These are phyloP conservation scores for Ephestia elutella DNA, from an alignment of 1,140 invertebrate genomes.

Conservation along the genomic window DNA sequence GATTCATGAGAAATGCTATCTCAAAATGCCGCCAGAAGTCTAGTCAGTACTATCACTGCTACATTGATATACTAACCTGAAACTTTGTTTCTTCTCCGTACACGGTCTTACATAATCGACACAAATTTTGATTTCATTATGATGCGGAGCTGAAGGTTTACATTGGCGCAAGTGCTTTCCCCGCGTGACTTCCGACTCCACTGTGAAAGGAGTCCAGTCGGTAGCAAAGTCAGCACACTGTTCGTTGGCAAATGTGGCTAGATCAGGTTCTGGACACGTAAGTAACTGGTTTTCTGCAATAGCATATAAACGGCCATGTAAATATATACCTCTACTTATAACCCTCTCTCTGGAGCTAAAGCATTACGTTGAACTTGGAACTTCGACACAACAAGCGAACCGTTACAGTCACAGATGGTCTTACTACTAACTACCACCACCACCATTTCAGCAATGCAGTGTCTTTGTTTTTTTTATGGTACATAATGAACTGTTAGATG, in stretches of 20 bases:
- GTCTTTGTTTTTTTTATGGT: too few species aligned
- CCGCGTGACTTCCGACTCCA: not conserved
- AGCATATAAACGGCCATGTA: not conserved
- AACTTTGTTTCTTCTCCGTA: not conserved
- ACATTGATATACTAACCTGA: not conserved
- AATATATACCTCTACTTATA: too few species aligned
- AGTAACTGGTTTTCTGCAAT: not conserved
- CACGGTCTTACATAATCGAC: not conserved
- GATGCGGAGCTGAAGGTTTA: not conserved
- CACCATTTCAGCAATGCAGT: too few species aligned
- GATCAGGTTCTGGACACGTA: not conserved
- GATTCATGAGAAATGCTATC: too few species aligned
- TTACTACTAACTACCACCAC: too few species aligned
- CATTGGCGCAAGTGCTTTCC: not conserved
- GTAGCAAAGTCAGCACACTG: not conserved
- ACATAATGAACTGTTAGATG: too few species aligned
- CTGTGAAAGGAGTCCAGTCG: not conserved
- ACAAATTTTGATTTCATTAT: not conserved
- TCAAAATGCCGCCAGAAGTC: too few species aligned
- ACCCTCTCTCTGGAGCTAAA: too few species aligned
- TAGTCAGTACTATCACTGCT: too few species aligned
- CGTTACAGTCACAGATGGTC: too few species aligned
- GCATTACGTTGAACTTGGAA: too few species aligned
- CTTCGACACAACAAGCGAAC: too few species aligned
- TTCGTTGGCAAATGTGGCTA: slow-evolving; percentile 3